Evolutionary conservation across 2,797 vertebrate species (phyloP), one percentile per base, ranked within the genome.

Genomic region (Lepus oiostolus): DNA sequence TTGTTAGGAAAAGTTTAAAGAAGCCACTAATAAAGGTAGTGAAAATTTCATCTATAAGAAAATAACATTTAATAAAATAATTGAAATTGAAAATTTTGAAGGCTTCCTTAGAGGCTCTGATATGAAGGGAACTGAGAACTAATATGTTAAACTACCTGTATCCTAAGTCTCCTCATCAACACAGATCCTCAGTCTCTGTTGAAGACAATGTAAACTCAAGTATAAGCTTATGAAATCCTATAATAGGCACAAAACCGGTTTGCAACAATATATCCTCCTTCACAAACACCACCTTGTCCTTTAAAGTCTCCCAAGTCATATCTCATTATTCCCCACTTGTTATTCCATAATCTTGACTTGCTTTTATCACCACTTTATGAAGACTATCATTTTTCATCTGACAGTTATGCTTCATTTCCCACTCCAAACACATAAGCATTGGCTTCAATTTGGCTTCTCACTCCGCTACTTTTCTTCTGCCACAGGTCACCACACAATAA

Each of bases 361-460:
- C 4, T 81, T 91, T 87, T 87, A 76, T 58, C 85, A 63, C 21
- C 87, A 32, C 24, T 92, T 77, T 68, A 60, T 79, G 71, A 11
- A 85, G 52, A 30, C 35, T 21, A 0, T 81, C 47, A 58, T 75
- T 58, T 79, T 42, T 50, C 47, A 68, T 74, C 63, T 74, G 13
- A 92, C 28, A 91, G 60, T 62, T 75, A 82, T 42, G n/a, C 71
- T 84, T 87, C 76, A 82, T 22, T 92, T 80, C 62, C 86, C 67
- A 80, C 26, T 90, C 12, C 67, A 80, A 75, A 92, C 30, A 80
- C 42, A 52, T 42, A 83, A 86, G 30, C 54, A 65, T 11, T 24
- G 77, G n/a, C 67, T 94, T 94, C 42, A 65, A 1, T 90, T 82
- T 76, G 38, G 2, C 70, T 74, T 92, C 77, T 88, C 9, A 58